Percentiles rank a stretch among this genome's conserved stretches.
Conservation (phyloP, 2,888 invertebrate species). For the Coleophora deauratella region DNA sequence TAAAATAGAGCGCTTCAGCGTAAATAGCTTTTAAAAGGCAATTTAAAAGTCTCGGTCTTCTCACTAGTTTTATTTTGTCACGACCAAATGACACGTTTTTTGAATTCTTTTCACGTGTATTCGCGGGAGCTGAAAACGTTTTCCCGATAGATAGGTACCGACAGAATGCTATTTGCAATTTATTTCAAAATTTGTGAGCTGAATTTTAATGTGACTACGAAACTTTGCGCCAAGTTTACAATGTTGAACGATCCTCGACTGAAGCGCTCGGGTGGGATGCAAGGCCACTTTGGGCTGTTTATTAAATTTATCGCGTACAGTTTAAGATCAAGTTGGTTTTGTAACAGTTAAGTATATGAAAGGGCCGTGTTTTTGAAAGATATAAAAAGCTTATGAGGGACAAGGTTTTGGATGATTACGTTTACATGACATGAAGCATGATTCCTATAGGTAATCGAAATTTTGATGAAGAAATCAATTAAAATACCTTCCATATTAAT, state of each 20-base stretch:
- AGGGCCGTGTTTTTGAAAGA: constrained; percentile 1
- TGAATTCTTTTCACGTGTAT: constrained; percentile 21
- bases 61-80: constrained; percentile 15
- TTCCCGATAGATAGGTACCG: constrained; percentile 28
- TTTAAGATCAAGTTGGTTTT: no score
- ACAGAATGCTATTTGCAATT: constrained; percentile 47
- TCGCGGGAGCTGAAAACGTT: constrained; percentile 49
- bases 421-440: no score
- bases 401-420: no score
- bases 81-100: no score
- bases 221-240: no score
- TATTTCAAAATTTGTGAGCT: constrained; percentile 44
- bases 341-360: constrained; percentile 13
- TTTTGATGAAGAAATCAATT: no score
- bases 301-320: no score
- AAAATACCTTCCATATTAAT: no score
- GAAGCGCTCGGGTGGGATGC: neutral
- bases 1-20: constrained; percentile 21
- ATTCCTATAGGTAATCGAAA: no score
- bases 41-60: constrained; percentile 22
- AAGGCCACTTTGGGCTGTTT: neutral
- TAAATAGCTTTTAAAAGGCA: constrained; percentile 31
- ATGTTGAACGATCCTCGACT: neutral
- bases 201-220: constrained; percentile 40
- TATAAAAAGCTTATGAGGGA: no score